Evolutionary conservation across 2,888 invertebrate species (phyloP).

Genomic region (Apotomis betuletana): DNA sequence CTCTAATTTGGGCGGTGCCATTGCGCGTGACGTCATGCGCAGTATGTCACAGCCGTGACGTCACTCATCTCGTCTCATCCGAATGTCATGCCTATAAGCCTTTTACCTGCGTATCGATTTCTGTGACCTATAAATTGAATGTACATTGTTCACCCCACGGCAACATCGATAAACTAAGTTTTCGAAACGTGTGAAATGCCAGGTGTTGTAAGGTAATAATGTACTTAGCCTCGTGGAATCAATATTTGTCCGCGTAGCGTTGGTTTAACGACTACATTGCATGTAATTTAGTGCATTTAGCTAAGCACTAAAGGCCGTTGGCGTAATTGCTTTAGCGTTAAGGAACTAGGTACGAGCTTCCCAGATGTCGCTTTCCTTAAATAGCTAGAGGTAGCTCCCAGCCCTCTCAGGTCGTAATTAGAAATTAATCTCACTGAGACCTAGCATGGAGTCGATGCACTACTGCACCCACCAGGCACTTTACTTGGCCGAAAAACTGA

Average conservation of each 20-base stretch:
- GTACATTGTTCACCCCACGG: neutral
- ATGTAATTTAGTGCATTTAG: constrained; percentile 2
- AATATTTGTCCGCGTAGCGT: neutral
- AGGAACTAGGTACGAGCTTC: neutral
- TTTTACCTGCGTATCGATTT: constrained; percentile 26
- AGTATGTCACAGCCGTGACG: constrained; percentile 61
- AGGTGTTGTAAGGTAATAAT: constrained; percentile 16
- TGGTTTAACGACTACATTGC: neutral
- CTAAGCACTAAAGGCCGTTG: constrained; percentile 9
- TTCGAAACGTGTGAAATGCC: constrained; percentile 20
- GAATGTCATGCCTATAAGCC: neutral
- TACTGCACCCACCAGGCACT: too few relatives aligned
- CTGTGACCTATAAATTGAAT: constrained; percentile 33
- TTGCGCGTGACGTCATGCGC: constrained; percentile 63
- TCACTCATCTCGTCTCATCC: constrained; percentile 48
- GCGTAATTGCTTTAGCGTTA: constrained; percentile 6
- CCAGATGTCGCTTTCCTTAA: constrained; percentile 16
- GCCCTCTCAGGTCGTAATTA: constrained; percentile 14
- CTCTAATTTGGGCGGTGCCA: constrained; percentile 33
- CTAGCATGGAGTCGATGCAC: constrained; percentile 4
- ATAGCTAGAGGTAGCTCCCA: constrained; percentile 9
- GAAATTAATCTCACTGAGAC: constrained; percentile 18
- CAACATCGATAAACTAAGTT: constrained; percentile 21
- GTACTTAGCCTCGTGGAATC: neutral
- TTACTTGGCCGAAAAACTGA: too few relatives aligned